Percentiles rank a stretch among this genome's conserved stretches.
phyloP scores from a whole-genome alignment of 2,888 invertebrate species.

The Dynastes hyllus region DNA sequence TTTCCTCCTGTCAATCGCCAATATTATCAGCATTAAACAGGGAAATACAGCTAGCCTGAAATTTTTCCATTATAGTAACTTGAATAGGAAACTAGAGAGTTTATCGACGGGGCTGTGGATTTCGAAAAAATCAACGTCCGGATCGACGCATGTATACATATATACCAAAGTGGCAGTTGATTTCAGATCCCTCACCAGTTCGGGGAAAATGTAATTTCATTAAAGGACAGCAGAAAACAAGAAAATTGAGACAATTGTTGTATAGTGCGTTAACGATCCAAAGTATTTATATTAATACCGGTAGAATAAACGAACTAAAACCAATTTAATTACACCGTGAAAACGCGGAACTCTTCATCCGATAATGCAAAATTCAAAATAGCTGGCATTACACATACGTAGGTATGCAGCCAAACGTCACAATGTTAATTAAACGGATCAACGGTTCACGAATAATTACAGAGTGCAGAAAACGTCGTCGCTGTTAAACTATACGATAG shows the following conservation, averaged over 20 bases:
- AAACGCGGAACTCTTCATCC: conserved; percentile 11
- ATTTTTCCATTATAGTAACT: too few relatives aligned
- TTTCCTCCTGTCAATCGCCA: too few relatives aligned
- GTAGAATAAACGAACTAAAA: conserved; percentile 17
- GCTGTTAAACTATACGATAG: conserved; percentile 5
- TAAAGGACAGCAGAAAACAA: not conserved
- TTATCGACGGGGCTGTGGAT: too few relatives aligned
- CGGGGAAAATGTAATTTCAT: not conserved
- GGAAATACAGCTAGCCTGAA: too few relatives aligned
- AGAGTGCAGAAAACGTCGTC: conserved; percentile 2
- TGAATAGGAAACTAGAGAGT: too few relatives aligned
- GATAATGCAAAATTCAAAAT: not conserved
- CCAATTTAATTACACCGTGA: conserved; percentile 15
- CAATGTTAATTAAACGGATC: conserved; percentile 31
- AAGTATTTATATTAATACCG: conserved; percentile 5
- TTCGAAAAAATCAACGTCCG: too few relatives aligned
- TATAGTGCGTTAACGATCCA: not conserved
- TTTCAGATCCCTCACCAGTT: too few relatives aligned
- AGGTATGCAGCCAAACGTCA: conserved; percentile 3
- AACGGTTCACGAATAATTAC: conserved; percentile 9
- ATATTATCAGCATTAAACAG: too few relatives aligned
- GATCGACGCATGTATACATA: too few relatives aligned
- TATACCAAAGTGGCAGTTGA: too few relatives aligned
- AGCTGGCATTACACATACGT: not conserved
- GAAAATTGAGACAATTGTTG: not conserved